Evolutionary conservation across 2,888 invertebrate species (phyloP).

Genomic region (Selenia dentaria): DNA sequence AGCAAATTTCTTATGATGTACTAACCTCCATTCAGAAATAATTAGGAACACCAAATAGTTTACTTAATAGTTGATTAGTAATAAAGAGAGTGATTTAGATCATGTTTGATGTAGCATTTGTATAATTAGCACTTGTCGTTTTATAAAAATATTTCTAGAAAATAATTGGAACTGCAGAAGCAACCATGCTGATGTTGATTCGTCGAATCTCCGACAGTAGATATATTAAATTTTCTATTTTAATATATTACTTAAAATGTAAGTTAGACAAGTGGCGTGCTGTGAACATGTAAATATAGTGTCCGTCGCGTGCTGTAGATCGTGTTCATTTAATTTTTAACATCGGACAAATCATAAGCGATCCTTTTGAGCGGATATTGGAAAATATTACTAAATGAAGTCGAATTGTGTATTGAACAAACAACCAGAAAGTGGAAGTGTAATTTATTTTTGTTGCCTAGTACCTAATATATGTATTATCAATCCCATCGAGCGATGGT

Average conservation of each 20-base stretch:
- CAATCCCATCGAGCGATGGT: conserved; percentile 43
- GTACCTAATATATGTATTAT: conserved; percentile 54
- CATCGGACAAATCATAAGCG: conserved; percentile 46
- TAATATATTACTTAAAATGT: conserved; percentile 74
- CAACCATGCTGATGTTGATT: conserved; percentile 56
- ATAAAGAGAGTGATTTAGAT: conserved; percentile 67
- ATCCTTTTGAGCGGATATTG: conserved; percentile 47
- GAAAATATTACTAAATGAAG: conserved; percentile 20
- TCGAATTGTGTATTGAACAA: conserved; percentile 48
- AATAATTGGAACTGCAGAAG: conserved; percentile 53
- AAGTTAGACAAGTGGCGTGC: conserved; percentile 63
- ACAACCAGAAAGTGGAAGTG: conserved; percentile 40
- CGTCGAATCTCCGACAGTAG: conserved; percentile 79
- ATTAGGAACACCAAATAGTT: conserved; percentile 76
- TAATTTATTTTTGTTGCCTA: conserved; percentile 69
- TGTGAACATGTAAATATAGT: conserved; percentile 66
- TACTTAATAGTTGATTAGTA: conserved; percentile 65
- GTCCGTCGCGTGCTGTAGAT: conserved; percentile 49
- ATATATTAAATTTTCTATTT: conserved; percentile 82
- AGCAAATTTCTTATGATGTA: conserved; percentile 56
- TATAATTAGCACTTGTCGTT: conserved; percentile 73
- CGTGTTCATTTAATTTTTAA: conserved; percentile 45
- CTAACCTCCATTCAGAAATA: conserved; percentile 52
- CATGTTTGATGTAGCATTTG: conserved; percentile 77
- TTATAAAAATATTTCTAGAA: conserved; percentile 54